Percentiles rank a stretch among this genome's conserved stretches.
Conservation (phyloP, 2,113 vertebrate genomes). For the Clarias batrachus region DNA sequence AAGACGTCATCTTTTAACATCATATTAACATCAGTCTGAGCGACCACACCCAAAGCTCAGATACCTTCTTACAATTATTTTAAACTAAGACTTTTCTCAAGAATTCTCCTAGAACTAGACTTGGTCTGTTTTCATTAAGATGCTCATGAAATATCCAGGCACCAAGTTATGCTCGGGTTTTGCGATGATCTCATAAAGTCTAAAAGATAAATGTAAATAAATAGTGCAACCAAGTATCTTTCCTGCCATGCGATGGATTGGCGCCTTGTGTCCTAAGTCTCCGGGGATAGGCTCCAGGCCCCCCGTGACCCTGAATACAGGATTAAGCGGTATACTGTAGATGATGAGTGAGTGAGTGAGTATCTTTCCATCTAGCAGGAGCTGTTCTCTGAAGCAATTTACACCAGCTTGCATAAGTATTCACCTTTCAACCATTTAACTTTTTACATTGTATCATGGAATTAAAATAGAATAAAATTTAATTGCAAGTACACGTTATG, state of each 20-base stretch:
- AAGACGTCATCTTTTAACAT: background rate
- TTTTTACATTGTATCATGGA: background rate
- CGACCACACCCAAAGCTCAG: background rate
- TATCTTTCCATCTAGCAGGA: background rate
- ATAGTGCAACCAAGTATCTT: background rate
- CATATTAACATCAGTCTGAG: background rate
- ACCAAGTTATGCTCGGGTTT: background rate
- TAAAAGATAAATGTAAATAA: background rate
- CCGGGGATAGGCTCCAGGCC: too few relatives aligned
- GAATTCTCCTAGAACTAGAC: background rate
- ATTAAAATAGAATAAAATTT: background rate
- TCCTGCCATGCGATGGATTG: too few relatives aligned
- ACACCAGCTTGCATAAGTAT: background rate
- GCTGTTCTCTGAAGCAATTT: background rate
- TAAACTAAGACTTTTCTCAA: background rate
- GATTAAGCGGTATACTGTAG: too few relatives aligned
- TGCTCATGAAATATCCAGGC: background rate
- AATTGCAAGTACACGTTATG: background rate
- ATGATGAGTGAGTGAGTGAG: background rate
- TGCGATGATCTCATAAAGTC: background rate
- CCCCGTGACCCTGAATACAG: too few relatives aligned
- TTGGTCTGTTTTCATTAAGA: background rate
- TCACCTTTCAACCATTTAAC: background rate
- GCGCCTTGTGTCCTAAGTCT: too few relatives aligned
- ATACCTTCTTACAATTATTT: background rate